Conservation (phyloP, 2,888 invertebrate genomes). For the Andricus curvator region DNA sequence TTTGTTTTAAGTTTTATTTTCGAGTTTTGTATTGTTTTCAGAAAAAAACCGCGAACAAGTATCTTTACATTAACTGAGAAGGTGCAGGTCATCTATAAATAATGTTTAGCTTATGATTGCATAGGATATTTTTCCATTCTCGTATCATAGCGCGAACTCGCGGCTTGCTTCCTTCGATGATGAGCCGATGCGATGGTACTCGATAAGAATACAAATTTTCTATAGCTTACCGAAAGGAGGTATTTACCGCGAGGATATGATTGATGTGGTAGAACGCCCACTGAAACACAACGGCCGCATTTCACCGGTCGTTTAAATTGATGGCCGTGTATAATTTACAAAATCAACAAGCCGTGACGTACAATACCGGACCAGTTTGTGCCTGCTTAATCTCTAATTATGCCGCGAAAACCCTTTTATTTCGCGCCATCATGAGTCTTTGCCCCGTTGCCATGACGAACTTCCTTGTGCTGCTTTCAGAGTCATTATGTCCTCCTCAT, state of each 20-base stretch:
- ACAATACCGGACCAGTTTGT: constrained; percentile 62
- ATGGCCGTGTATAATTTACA: constrained; percentile 73
- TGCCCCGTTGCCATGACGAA: constrained; percentile 45
- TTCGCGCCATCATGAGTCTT: constrained; percentile 58
- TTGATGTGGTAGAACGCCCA: constrained; percentile 73
- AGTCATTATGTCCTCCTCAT: constrained; percentile 12
- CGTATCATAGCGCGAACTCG: neutral
- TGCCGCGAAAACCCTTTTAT: constrained; percentile 65
- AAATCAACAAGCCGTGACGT: constrained; percentile 75
- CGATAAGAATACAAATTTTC: constrained; percentile 67
- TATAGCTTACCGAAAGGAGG: constrained; percentile 63
- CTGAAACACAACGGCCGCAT: constrained; percentile 69
- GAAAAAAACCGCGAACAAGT: too few species aligned
- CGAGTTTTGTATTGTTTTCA: too few species aligned
- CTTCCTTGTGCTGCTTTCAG: constrained; percentile 4
- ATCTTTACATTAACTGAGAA: too few species aligned
- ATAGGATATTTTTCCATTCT: neutral
- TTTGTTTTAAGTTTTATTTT: too few species aligned
- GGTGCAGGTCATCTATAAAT: too few species aligned
- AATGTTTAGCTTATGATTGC: too few species aligned
- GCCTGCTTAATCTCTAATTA: constrained; percentile 64
- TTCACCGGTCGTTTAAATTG: constrained; percentile 70
- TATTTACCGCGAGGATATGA: constrained; percentile 68
- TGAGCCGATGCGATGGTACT: constrained; percentile 52
- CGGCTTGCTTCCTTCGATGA: constrained; percentile 35